Evolutionary conservation across 2,888 invertebrate species (phyloP).

Genomic region (Drosophila antonietae): DNA sequence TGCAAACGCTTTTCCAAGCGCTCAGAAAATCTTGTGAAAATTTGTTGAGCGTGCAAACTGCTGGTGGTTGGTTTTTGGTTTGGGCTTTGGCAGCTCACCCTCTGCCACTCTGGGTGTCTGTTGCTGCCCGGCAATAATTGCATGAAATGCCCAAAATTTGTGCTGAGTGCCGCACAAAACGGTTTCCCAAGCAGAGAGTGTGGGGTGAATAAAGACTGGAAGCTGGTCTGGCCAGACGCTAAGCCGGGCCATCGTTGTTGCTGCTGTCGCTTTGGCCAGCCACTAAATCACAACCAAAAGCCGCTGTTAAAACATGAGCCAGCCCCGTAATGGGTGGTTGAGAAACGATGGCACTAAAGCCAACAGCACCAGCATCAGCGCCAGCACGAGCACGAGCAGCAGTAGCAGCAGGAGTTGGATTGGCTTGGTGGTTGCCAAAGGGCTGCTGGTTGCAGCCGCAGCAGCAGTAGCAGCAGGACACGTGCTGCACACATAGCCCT

Average conservation of each 20-base stretch:
- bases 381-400: not conserved
- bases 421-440: constrained; percentile 8
- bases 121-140: constrained; percentile 68
- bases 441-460: constrained; percentile 49
- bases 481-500: constrained; percentile 32
- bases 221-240: constrained; percentile 66
- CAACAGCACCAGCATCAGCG: not conserved
- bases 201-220: constrained; percentile 1
- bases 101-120: constrained; percentile 13
- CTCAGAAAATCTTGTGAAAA: constrained; percentile 75
- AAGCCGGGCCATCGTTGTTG: constrained; percentile 52
- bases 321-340: constrained; percentile 61
- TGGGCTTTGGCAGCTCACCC: constrained; percentile 7
- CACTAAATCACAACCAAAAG: constrained; percentile 82
- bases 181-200: constrained; percentile 15
- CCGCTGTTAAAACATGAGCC: constrained; percentile 79
- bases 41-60: constrained; percentile 79
- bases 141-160: constrained; percentile 69
- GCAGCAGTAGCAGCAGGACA: constrained; percentile 22
- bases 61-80: constrained; percentile 30
- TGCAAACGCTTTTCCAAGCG: constrained; percentile 43
- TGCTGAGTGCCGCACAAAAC: constrained; percentile 71
- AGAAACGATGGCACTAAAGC: constrained; percentile 17
- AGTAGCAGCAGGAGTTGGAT: constrained; percentile 4
- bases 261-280: constrained; percentile 55